Evolutionary conservation across 2,113 vertebrate genomes (phyloP), one percentile per base, ranked within the genome.

Genomic region (Laterallus jamaicensis): DNA sequence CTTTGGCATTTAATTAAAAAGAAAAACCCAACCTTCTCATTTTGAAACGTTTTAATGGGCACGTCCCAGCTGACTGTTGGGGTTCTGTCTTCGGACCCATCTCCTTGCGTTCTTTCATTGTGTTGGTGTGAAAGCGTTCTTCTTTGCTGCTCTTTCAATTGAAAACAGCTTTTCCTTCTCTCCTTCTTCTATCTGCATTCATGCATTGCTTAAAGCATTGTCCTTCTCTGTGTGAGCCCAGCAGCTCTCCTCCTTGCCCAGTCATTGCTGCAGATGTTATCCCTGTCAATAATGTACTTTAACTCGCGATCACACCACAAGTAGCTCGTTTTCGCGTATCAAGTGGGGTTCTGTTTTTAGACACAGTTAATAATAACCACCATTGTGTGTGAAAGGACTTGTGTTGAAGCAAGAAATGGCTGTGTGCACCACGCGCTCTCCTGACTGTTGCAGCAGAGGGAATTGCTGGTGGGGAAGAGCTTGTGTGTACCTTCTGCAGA

Each of bases 101-200:
- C 92, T 93, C 32, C 82, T 0, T 88, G 55, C 6, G 2, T 78
- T 32, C 47, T 81, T 66, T 87, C 54, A 44, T 42, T 95, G 66
- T 86, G 3, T 35, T 82, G 44, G 5, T 59, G 37, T 87, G 78
- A 91, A 88, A 76, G 28, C 67, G 47, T 95, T 95, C 56, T 81
- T 56, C 37, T 80, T 82, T 89, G 66, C 55, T 91, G 82, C 58
- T 91, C 76, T 76, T 89, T 28, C 75, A 83, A 4, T 77, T 83
- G 70, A 54, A 79, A 92, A 71, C 81, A 91, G 91, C 66, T 93
- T 94, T 88, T 78, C n/a, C 91, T 88, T 86, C 68, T 88, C 64
- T 88, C 88, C 32, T 19, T 39, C 44, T 90, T 92, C 69, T 90
- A 20, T 78, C 49, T 84, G 54, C 31, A 26, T 93, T 85, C 42